Conservation (phyloP, 2,113 vertebrate species). For the Spermophilus dauricus region DNA sequence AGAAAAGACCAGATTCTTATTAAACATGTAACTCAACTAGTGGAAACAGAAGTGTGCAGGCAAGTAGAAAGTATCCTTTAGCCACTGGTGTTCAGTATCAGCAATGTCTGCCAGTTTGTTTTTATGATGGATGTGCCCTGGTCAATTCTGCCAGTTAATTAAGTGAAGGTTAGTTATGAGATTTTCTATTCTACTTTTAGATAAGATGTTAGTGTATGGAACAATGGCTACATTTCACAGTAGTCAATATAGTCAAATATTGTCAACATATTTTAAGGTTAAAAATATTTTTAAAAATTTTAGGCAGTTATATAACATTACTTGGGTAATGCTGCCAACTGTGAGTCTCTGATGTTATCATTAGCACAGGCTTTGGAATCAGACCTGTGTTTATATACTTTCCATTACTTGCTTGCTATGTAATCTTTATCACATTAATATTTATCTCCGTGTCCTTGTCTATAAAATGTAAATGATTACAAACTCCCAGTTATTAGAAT, state of each 20-base stretch:
- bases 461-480: constrained; percentile 24
- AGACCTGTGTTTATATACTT: not conserved
- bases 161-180: not conserved
- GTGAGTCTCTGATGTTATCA: not conserved
- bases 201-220: not conserved
- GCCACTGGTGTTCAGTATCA: not conserved
- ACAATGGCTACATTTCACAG: not conserved
- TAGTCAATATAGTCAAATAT: not conserved
- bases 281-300: not conserved
- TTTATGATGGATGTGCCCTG: not conserved
- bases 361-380: not conserved
- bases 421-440: constrained; percentile 32
- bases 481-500: not conserved
- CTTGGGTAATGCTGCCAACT: not conserved
- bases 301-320: constrained; percentile 22
- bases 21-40: not conserved
- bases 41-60: not conserved
- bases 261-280: constrained; percentile 28
- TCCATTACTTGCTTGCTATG: not conserved
- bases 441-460: not conserved
- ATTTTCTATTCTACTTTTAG: not conserved
- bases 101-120: not conserved
- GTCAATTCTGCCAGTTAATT: not conserved
- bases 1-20: not conserved
- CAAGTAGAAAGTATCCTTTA: not conserved